Base-by-base conservation (phyloP, 2,113 vertebrate species). In the Pteronura brasiliensis region DNA sequence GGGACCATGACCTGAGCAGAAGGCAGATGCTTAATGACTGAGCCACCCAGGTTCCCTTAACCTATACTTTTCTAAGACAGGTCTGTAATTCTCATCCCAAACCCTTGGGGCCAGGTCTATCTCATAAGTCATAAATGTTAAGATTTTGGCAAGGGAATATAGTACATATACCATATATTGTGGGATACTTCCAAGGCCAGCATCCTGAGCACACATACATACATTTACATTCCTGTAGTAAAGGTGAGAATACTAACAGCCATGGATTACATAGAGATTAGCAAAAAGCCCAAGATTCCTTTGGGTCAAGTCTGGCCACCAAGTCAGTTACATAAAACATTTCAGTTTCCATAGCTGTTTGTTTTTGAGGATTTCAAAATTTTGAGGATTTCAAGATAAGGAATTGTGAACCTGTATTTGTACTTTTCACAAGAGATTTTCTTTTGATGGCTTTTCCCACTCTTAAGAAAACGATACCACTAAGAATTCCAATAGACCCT, bases 371-470 rank as follows among this genome's bases (percentile, higher is more conserved):
- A 77, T 77, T 96, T 96, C n/a, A 88, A n/a, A 42, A 42, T 47
- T 65, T 52, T 34, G 2, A 57, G 3, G 31, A 77, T 77, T 96
- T 96, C n/a, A 88, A n/a, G 25, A 80, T n/a, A 92, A 55, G 4
- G 27, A 18, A 23, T 17, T 69, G 6, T 74, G 13, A 72, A 89
- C 4, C 12, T 29, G 2, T 57, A 49, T 72, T 84, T 94, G 21
- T 29, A 3, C 57, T 80, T 57, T 65, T 36, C 25, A 72, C 52
- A 80, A 88, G 47, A 87, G 4, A 90, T 71, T 83, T 59, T 57
- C 63, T 89, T 57, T 88, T 29, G 71, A 84, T 88, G 61, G 84
- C 20, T 34, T 79, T 92, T 39, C 8, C 6, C 20, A 65, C 1
- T 91, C 36, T 71, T 74, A 12, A 90, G 77, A 90, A 92, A 81